Conservation (phyloP, 2,113 vertebrate species). For the Gymnocephalus cernua region DNA sequence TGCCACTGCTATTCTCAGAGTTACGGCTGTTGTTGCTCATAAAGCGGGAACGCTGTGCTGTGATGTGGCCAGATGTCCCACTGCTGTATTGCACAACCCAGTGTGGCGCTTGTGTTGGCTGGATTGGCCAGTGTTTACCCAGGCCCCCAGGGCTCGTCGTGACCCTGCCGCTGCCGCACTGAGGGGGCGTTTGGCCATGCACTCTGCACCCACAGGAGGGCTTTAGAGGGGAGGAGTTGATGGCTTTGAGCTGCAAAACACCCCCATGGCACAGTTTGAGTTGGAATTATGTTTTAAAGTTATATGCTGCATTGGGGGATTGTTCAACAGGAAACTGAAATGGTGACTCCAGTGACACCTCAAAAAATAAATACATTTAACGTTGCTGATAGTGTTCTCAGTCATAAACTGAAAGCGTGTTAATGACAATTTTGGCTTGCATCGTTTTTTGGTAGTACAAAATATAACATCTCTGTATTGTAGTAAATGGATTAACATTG, state of each 20-base stretch:
- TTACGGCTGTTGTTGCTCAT: slow-evolving; percentile 74
- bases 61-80: slow-evolving; percentile 75
- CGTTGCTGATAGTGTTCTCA: neutral
- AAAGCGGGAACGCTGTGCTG: slow-evolving; percentile 63
- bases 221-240: slow-evolving; percentile 21
- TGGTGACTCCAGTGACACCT: too few relatives aligned
- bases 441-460: neutral
- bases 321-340: too few relatives aligned
- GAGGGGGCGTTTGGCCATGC: slow-evolving; percentile 49
- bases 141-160: slow-evolving; percentile 50
- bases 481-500: neutral
- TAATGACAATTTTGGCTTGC: neutral
- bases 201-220: slow-evolving; percentile 35
- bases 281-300: neutral
- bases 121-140: slow-evolving; percentile 63
- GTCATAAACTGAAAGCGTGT: neutral
- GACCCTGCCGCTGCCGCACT: slow-evolving; percentile 51
- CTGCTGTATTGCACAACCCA: slow-evolving; percentile 64
- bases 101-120: slow-evolving; percentile 73
- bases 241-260: slow-evolving; percentile 24
- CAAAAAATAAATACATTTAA: neutral
- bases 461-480: neutral
- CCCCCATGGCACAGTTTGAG: slow-evolving; percentile 16
- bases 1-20: slow-evolving; percentile 66
- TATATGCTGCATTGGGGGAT: too few relatives aligned